phyloP scores from a whole-genome alignment of 2,888 invertebrate species.

The Sphinx pinastri region DNA sequence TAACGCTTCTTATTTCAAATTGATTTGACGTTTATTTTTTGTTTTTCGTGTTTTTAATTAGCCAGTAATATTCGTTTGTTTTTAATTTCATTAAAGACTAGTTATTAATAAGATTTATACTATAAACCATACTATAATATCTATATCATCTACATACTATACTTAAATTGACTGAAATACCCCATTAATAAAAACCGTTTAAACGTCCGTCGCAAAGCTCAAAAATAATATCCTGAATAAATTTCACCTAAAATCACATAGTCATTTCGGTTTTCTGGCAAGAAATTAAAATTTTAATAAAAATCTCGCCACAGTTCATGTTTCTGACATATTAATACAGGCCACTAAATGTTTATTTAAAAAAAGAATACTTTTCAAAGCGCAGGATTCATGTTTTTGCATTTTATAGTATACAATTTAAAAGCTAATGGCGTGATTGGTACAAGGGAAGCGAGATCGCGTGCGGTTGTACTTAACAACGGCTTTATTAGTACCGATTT shows the following conservation, averaged over 20 bases:
- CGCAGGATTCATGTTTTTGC: constrained; percentile 61
- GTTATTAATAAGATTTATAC: no score
- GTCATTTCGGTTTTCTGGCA: not conserved
- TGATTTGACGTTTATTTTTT: no score
- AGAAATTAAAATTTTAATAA: not conserved
- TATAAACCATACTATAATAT: no score
- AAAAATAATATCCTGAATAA: not conserved
- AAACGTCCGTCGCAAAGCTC: not conserved
- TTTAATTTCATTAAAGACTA: no score
- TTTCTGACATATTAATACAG: constrained; percentile 32
- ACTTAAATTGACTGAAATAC: no score
- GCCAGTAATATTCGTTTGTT: no score
- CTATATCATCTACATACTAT: no score
- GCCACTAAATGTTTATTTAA: constrained; percentile 41
- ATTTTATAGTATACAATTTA: constrained; percentile 72
- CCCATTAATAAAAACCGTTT: not conserved
- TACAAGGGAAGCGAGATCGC: constrained; percentile 49
- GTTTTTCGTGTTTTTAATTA: no score
- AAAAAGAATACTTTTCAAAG: constrained; percentile 39
- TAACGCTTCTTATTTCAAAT: no score
- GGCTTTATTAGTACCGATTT: constrained; percentile 14
- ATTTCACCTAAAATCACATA: not conserved
- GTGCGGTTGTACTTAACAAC: constrained; percentile 42
- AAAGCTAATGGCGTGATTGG: constrained; percentile 64
- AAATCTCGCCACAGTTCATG: not conserved